phyloP scores from a whole-genome alignment of 2,888 invertebrate species.

The Parapristionchus giblindavisi region DNA sequence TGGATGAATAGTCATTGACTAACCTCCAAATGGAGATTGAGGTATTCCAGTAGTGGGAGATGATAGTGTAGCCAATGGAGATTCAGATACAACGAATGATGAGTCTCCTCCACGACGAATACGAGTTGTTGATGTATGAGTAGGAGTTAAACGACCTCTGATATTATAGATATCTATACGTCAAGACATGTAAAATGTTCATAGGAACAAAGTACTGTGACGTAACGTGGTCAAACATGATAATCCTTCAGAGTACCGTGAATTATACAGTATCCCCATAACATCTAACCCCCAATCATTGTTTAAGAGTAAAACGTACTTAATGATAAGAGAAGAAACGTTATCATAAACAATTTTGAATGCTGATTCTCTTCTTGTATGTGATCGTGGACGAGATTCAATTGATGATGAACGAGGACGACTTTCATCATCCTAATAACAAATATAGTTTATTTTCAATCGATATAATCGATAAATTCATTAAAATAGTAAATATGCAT shows the following conservation, averaged over 20 bases:
- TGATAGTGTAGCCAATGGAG: too few relatives aligned
- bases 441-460: not conserved
- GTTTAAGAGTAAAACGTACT: not conserved
- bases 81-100: slow-evolving; percentile 6
- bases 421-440: not conserved
- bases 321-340: not conserved
- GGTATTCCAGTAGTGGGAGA: not conserved
- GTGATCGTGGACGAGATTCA: slow-evolving; percentile 4
- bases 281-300: not conserved
- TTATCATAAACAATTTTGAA: slow-evolving; percentile 26
- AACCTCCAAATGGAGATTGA: not conserved
- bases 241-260: not conserved
- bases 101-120: not conserved
- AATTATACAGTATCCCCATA: not conserved
- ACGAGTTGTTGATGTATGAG: not conserved
- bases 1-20: slow-evolving; percentile 7
- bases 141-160: slow-evolving; percentile 25
- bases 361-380: slow-evolving; percentile 10
- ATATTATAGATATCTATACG: not conserved
- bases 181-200: not conserved
- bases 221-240: not conserved
- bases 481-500: too few relatives aligned
- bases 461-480: not conserved
- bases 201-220: not conserved
- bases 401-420: slow-evolving; percentile 16